Conservation (phyloP, 2,888 invertebrate species). For the Eubasilissa splendida region DNA sequence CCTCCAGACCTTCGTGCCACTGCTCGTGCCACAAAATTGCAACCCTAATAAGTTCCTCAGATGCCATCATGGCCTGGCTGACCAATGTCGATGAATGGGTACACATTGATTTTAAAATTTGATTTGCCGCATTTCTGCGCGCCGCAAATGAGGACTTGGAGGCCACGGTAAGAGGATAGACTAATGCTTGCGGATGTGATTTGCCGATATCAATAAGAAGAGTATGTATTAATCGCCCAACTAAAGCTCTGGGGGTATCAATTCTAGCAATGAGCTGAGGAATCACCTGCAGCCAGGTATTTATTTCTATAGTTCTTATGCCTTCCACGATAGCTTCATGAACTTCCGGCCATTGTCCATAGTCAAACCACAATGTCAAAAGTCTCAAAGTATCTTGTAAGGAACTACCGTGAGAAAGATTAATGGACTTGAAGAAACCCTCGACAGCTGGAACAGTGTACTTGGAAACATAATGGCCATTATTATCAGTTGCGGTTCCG, state of each 20-base stretch:
- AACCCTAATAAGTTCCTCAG: conserved; percentile 96
- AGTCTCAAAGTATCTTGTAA: conserved; percentile 97
- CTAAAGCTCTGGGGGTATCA: conserved; percentile 91
- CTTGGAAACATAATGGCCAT: conserved; percentile 76
- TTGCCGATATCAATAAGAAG: conserved; percentile 97
- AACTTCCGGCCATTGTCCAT: conserved; percentile 94
- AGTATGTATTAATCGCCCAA: conserved; percentile 93
- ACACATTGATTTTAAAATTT: conserved; percentile 95
- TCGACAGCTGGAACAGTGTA: conserved; percentile 95
- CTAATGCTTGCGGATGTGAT: conserved; percentile 96
- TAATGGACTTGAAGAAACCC: conserved; percentile 96
- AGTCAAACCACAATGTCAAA: conserved; percentile 98
- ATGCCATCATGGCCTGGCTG: conserved; percentile 95
- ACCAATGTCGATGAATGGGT: conserved; percentile 95
- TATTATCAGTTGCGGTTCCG: conserved; percentile 61
- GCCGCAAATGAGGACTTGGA: conserved; percentile 92
- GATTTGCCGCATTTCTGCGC: conserved; percentile 92
- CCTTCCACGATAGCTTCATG: conserved; percentile 95
- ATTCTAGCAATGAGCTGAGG: conserved; percentile 98
- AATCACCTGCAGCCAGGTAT: conserved; percentile 99
- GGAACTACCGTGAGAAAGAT: conserved; percentile 92
- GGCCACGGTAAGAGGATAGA: conserved; percentile 98
- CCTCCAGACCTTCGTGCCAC: conserved; percentile 98
- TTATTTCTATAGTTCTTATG: conserved; percentile 93
- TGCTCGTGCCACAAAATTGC: conserved; percentile 99